Conservation (phyloP, 2,797 vertebrate genomes). For the Pangasius djambal region DNA sequence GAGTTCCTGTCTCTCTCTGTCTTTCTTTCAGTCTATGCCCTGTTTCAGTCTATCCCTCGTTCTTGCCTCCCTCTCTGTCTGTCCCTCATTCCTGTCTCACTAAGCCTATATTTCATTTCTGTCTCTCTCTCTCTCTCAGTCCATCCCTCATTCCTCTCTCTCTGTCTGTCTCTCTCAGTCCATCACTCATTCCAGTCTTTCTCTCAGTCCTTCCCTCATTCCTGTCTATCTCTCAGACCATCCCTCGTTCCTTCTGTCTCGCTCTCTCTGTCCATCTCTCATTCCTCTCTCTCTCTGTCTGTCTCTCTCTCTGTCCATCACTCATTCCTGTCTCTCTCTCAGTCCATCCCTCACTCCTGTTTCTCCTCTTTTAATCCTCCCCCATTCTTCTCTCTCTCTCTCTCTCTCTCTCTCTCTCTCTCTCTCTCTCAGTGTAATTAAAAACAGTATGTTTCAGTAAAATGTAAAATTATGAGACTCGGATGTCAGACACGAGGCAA, state of each 20-base stretch:
- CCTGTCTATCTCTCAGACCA: background rate
- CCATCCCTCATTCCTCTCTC: background rate
- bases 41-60: background rate
- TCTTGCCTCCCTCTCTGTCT: background rate
- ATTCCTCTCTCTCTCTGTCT: background rate
- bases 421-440: constrained; percentile 26
- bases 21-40: constrained; percentile 7
- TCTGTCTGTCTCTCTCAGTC: constrained; percentile 16
- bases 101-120: background rate
- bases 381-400: background rate
- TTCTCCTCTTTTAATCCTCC: background rate
- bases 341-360: background rate
- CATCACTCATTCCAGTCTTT: background rate
- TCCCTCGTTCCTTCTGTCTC: constrained; percentile 44
- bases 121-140: constrained; percentile 22
- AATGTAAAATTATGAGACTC: constrained; percentile 26
- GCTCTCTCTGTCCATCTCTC: constrained; percentile 8
- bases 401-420: background rate
- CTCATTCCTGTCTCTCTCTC: background rate
- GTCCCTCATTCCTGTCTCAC: background rate
- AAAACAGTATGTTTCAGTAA: constrained; percentile 25
- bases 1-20: constrained; percentile 58
- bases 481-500: constrained; percentile 37
- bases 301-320: background rate
- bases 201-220: background rate